These are phyloP conservation scores for Spinus olivaceus DNA, from an alignment of 2,797 vertebrate species.

Conservation along the genomic window DNA sequence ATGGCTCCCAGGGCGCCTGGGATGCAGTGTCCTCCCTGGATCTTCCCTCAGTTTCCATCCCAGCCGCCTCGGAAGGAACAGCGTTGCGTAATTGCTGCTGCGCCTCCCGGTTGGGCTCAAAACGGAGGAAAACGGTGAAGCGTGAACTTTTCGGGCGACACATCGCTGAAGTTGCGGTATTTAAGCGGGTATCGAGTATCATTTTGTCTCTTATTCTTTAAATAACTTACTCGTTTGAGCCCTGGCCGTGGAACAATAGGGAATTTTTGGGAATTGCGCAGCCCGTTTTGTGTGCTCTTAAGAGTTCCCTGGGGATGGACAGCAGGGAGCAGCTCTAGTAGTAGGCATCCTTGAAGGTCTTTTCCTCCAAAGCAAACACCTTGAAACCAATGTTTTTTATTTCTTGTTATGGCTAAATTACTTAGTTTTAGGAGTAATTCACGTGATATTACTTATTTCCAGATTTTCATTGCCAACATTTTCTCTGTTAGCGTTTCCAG, in stretches of 20 bases:
- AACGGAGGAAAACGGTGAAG: background rate
- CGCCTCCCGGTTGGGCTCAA: background rate
- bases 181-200: fast-evolving
- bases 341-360: background rate
- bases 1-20: background rate
- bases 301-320: background rate
- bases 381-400: fast-evolving
- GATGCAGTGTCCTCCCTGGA: background rate
- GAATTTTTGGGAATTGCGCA: background rate
- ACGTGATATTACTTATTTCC: fast-evolving
- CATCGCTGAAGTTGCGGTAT: background rate
- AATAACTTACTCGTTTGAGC: fast-evolving
- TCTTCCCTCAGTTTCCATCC: background rate
- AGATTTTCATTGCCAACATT: too few relatives aligned
- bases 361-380: background rate
- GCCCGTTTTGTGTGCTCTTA: background rate
- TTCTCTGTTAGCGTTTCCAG: fast-evolving
- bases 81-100: background rate
- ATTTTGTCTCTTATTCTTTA: fast-evolving
- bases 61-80: background rate
- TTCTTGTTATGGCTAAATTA: fast-evolving
- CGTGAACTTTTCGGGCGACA: background rate
- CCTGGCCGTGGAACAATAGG: fast-evolving
- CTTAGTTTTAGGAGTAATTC: background rate
- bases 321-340: background rate